Conservation (phyloP, 2,888 invertebrate genomes). For the Melanostoma mellinum region DNA sequence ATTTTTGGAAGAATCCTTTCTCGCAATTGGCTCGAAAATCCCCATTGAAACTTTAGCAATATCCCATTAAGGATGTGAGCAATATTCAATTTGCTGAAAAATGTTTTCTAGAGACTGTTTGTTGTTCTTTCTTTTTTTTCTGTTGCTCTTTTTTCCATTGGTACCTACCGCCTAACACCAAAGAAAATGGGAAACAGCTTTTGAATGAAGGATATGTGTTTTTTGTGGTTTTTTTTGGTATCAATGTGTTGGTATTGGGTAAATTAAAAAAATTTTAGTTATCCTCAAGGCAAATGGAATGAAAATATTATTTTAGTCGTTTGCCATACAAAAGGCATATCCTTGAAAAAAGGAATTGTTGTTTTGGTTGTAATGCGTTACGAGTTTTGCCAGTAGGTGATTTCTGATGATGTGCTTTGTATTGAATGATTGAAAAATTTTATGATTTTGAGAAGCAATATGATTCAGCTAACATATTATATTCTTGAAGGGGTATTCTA, state of each 20-base stretch:
- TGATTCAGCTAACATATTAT: no score
- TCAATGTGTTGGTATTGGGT: background rate
- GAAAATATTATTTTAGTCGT: constrained; percentile 17
- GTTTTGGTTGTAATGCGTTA: background rate
- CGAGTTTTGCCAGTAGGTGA: no score
- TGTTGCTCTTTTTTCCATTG: constrained; percentile 6
- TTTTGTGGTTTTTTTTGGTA: constrained; percentile 5
- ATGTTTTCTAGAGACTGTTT: constrained; percentile 61
- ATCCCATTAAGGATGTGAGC: constrained; percentile 61
- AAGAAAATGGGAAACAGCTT: constrained; percentile 25
- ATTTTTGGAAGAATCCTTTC: constrained; percentile 18
- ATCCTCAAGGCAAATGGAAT: constrained; percentile 25
- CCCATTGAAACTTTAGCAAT: constrained; percentile 70
- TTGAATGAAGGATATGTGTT: constrained; percentile 13
- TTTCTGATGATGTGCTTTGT: no score
- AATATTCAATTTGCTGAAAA: constrained; percentile 63
- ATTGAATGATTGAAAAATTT: no score
- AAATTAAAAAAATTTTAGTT: constrained; percentile 33
- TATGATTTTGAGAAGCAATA: no score
- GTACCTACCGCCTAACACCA: constrained; percentile 11
- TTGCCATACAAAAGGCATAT: constrained; percentile 1
- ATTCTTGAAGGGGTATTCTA: no score
- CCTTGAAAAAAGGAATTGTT: constrained; percentile 4
- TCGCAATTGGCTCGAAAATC: constrained; percentile 54
- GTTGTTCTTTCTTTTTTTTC: constrained; percentile 33